phyloP scores from a whole-genome alignment of 30 jellyfish, hydroid and myxozoan genomes.

The Morbakka virulenta region DNA sequence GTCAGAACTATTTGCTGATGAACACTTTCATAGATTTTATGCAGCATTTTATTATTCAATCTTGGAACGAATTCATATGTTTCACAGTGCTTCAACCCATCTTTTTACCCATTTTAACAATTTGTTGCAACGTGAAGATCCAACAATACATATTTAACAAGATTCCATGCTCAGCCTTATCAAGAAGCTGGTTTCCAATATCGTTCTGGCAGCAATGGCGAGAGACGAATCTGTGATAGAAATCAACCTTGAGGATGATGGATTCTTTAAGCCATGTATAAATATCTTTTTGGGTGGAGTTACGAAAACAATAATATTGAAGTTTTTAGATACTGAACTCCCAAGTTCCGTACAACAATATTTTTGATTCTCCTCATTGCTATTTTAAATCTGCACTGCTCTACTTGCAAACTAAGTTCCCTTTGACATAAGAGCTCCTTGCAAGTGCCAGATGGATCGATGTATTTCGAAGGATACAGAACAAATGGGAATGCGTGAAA shows the following conservation, averaged over 20 bases:
- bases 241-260: conserved; percentile 12
- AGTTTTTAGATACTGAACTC: conserved; percentile 28
- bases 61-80: conserved; percentile 14
- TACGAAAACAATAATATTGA: not conserved
- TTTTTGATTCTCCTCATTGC: conserved; percentile 33
- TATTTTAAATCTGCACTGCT: not conserved
- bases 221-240: not conserved
- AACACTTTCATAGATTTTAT: too few species aligned
- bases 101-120: conserved; percentile 24
- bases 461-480: too few species aligned
- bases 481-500: too few species aligned
- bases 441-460: too few species aligned
- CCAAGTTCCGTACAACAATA: conserved; percentile 3
- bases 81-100: conserved; percentile 34
- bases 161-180: conserved; percentile 30
- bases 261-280: not conserved
- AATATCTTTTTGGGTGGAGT: conserved; percentile 24
- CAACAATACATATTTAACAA: conserved; percentile 26
- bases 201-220: conserved; percentile 20
- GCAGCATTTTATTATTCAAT: not conserved
- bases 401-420: conserved; percentile 25
- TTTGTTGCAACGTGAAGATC: conserved; percentile 49
- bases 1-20: conserved; percentile 13
- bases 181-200: conserved; percentile 22
- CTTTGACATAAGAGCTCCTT: conserved; percentile 9